These are phyloP conservation scores for Lepas anatifera DNA, from an alignment of 2,888 invertebrate species.

Conservation along the genomic window DNA sequence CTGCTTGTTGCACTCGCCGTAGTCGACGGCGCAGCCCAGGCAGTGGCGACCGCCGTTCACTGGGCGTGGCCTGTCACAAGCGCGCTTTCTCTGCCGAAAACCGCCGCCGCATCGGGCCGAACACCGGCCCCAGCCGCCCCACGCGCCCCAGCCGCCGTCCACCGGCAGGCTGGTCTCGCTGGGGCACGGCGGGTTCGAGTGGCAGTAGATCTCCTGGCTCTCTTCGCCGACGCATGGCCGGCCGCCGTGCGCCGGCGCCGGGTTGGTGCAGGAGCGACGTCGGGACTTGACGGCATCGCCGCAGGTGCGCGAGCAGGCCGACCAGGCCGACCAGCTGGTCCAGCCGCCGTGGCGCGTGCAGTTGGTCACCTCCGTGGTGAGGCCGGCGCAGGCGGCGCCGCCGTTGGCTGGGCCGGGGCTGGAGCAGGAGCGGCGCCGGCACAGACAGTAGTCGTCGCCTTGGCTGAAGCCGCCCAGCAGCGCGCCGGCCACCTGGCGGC, in stretches of 20 bases:
- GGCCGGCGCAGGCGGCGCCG: slow-evolving; percentile 53
- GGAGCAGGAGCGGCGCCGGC: slow-evolving; percentile 65
- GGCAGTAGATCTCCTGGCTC: slow-evolving; percentile 63
- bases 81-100: slow-evolving; percentile 56
- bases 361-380: slow-evolving; percentile 51
- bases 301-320: slow-evolving; percentile 73
- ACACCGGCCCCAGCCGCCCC: slow-evolving; percentile 73
- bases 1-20: slow-evolving; percentile 59
- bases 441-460: slow-evolving; percentile 54
- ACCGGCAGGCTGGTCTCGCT: slow-evolving; percentile 43
- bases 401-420: slow-evolving; percentile 68
- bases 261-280: slow-evolving; percentile 69
- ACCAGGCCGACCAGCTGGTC: slow-evolving; percentile 90
- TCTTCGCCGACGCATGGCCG: slow-evolving; percentile 74
- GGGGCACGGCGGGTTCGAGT: slow-evolving; percentile 33
- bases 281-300: slow-evolving; percentile 59
- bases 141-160: slow-evolving; percentile 54
- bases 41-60: slow-evolving; percentile 58
- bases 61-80: slow-evolving; percentile 58
- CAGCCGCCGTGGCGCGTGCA: slow-evolving; percentile 86
- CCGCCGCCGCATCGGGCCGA: slow-evolving; percentile 57
- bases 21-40: slow-evolving; percentile 56
- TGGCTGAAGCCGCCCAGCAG: slow-evolving; percentile 29
- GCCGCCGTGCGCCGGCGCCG: slow-evolving; percentile 72
- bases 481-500: slow-evolving; percentile 50